Evolutionary conservation across 2,888 invertebrate species (phyloP).

Genomic region (Thereva unica): DNA sequence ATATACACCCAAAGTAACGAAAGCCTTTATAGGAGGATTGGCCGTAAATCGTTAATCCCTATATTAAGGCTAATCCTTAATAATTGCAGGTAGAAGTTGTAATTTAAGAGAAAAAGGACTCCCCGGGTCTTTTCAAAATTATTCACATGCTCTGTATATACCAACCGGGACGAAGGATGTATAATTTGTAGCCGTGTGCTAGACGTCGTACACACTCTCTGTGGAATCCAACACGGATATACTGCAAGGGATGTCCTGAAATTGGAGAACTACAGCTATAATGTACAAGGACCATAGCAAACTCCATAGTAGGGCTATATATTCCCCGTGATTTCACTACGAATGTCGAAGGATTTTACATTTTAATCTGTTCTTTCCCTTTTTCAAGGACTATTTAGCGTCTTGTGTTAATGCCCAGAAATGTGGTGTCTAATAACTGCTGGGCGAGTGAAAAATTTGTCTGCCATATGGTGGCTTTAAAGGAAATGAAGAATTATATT

Average conservation of each 20-base stretch:
- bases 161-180: slow-evolving; percentile 21
- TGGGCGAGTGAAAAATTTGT: slow-evolving; percentile 23
- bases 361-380: no score
- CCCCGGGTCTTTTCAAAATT: slow-evolving; percentile 32
- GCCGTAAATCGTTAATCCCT: slow-evolving; percentile 41
- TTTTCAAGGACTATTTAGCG: no score
- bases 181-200: slow-evolving; percentile 24
- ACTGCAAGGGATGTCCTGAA: no score
- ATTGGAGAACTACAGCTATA: no score
- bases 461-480: slow-evolving; percentile 18
- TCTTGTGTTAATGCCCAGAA: slow-evolving; percentile 5
- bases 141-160: slow-evolving; percentile 18
- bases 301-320: no score
- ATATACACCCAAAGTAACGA: slow-evolving; percentile 7
- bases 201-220: slow-evolving; percentile 1
- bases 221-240: background rate
- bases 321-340: no score
- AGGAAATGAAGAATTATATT: slow-evolving; percentile 16
- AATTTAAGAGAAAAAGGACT: slow-evolving; percentile 38
- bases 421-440: background rate
- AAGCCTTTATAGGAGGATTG: slow-evolving; percentile 10
- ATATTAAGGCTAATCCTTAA: slow-evolving; percentile 42
- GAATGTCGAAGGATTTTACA: no score
- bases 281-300: no score
- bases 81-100: slow-evolving; percentile 43